A percentile compares a stretch with the other conserved stretches of the same genome.
Evolutionary conservation across 2,888 invertebrate genomes (phyloP).

Genomic region (Cosmopolites sordidus): DNA sequence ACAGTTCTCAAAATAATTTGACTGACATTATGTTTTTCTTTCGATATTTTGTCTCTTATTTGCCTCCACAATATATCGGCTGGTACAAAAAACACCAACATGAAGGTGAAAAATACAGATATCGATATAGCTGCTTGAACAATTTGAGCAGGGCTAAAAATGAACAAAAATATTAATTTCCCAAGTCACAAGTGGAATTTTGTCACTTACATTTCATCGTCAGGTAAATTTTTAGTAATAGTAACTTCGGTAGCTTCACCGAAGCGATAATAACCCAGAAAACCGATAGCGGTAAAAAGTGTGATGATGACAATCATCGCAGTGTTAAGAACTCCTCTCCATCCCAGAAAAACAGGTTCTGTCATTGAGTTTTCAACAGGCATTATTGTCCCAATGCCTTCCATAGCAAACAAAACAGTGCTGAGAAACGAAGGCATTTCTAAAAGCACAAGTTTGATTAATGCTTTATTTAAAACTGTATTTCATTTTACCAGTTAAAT

Average conservation of each 20-base stretch:
- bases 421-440: slow-evolving; percentile 85
- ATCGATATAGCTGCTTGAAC: slow-evolving; percentile 82
- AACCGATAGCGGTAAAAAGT: slow-evolving; percentile 78
- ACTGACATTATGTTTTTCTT: slow-evolving; percentile 53
- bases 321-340: slow-evolving; percentile 80
- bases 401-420: slow-evolving; percentile 95
- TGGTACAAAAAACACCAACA: slow-evolving; percentile 91
- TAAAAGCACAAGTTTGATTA: slow-evolving; percentile 3
- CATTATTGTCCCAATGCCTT: slow-evolving; percentile 87
- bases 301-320: slow-evolving; percentile 79
- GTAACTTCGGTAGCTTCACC: slow-evolving; percentile 68
- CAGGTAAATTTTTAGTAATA: slow-evolving; percentile 80
- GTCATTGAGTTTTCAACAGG: slow-evolving; percentile 92
- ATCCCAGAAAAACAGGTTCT: slow-evolving; percentile 70
- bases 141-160: slow-evolving; percentile 64
- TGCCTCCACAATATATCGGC: slow-evolving; percentile 85
- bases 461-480: background rate
- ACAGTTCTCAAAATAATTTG: slow-evolving; percentile 53
- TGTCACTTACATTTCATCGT: slow-evolving; percentile 56
- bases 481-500: slow-evolving; percentile 13
- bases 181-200: background rate
- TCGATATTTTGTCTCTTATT: slow-evolving; percentile 53
- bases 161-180: too few relatives aligned
- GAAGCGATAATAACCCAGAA: slow-evolving; percentile 85
- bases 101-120: slow-evolving; percentile 89